These are phyloP conservation scores for Melanaphis sacchari DNA, from an alignment of 1,140 invertebrate species.

Conservation along the genomic window DNA sequence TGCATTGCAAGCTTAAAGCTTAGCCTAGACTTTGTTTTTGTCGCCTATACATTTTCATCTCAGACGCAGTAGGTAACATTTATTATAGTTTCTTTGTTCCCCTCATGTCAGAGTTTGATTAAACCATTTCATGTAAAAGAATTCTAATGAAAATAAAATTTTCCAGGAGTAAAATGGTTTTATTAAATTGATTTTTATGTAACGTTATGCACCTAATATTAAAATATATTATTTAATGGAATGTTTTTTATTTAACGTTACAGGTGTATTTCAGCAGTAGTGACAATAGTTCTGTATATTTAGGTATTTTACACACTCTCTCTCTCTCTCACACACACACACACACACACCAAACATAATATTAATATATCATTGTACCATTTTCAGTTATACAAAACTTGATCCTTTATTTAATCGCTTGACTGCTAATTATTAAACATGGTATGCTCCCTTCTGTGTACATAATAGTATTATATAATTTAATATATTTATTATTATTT, in stretches of 20 bases:
- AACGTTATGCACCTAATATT: no score
- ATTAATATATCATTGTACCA: no score
- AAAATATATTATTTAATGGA: no score
- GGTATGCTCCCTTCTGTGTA: neutral
- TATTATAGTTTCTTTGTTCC: neutral
- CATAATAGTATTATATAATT: neutral
- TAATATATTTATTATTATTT: neutral
- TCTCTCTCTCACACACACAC: no score
- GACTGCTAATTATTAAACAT: neutral
- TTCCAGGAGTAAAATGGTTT: neutral
- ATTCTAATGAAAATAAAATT: neutral
- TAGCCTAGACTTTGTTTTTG: neutral
- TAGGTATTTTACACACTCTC: no score
- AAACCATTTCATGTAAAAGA: neutral
- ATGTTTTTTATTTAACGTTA: no score
- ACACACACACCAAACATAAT: neutral
- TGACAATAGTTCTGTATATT: no score
- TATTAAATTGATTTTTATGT: neutral
- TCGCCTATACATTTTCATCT: neutral
- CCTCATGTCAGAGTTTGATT: neutral
- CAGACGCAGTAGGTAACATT: neutral
- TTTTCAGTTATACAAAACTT: neutral
- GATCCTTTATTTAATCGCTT: neutral
- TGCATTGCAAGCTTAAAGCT: neutral
- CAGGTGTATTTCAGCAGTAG: no score